Conservation (phyloP, 2,797 vertebrate genomes). For the Trematocara caparti region DNA sequence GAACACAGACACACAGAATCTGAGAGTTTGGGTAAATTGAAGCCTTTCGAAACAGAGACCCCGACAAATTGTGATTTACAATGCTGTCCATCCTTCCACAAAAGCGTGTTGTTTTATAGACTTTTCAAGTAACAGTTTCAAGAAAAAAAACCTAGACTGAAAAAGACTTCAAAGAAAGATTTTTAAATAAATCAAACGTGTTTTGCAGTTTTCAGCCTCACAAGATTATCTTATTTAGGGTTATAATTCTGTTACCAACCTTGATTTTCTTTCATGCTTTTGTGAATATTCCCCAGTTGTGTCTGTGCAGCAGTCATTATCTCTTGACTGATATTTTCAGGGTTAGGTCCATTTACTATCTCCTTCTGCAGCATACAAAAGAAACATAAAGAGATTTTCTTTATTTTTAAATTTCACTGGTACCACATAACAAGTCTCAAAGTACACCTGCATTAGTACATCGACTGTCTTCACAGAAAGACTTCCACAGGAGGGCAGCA, state of each 20-base stretch:
- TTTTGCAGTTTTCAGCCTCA: neutral
- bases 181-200: neutral
- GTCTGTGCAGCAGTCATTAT: constrained; percentile 60
- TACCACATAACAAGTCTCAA: neutral
- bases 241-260: constrained; percentile 59
- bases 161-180: neutral
- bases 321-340: constrained; percentile 55
- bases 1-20: neutral
- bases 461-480: neutral
- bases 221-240: neutral
- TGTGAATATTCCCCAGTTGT: constrained; percentile 74
- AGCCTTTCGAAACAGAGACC: neutral
- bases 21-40: neutral
- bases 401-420: neutral
- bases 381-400: neutral
- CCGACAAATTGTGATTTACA: neutral
- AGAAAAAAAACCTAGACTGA: neutral
- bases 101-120: neutral
- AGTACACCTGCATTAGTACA: neutral
- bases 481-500: constrained; percentile 22
- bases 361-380: constrained; percentile 42
- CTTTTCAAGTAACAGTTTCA: neutral
- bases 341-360: constrained; percentile 24
- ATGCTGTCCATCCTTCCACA: neutral
- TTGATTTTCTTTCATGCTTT: constrained; percentile 78